Base-by-base conservation (phyloP, 1,140 invertebrate genomes). In the Aplysia californica region DNA sequence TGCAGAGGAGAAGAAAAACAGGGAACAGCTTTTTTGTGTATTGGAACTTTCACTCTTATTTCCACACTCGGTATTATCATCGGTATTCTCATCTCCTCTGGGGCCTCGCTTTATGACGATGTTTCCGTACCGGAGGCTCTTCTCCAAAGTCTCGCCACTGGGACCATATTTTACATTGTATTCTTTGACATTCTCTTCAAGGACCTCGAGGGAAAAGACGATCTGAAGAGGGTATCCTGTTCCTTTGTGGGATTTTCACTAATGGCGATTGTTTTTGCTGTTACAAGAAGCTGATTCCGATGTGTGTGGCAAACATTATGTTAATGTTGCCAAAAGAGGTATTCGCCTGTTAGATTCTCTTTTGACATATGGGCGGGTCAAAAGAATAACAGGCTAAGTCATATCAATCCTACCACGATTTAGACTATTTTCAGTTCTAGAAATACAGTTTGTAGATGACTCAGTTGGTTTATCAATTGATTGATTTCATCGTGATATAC, bases 141-240 rank as follows among this genome's bases (percentile, higher is more conserved):
- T 72, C 87, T 94, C 39, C 92, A 93, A 85, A 92, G 91, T 65
- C 79, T 97, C 18, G 96, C 96, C 20, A 95, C 94, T 21, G 97
- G 97, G 35, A 98, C 96, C 1, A 93, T 98, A 41, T 90, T 98
- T 0, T 98, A 97, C 88, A 95, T 98, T 55, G 96, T 96, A 0
- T 95, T 97, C 64, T 95, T 96, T 84, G 97, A 98, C 91, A 94
- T 98, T 59, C 89, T 98, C 38, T 96, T 89, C 44, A 91, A 92
- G 79, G 91, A 92, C 80, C 72, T 91, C 38, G 81, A 84, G 56
- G 84, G 84, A 18, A 83, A 84, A 44, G 83, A 85, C 33, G 85
- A 85, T 50, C 75, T 87, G 29, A 87, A 84, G 67, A 82, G 86
- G 72, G 83, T 88, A 21, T 86, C 84, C 0, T 86, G 84, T 68